Evolutionary conservation across 1,140 invertebrate genomes (phyloP).

Genomic region (Aphelenchoides besseyi): DNA sequence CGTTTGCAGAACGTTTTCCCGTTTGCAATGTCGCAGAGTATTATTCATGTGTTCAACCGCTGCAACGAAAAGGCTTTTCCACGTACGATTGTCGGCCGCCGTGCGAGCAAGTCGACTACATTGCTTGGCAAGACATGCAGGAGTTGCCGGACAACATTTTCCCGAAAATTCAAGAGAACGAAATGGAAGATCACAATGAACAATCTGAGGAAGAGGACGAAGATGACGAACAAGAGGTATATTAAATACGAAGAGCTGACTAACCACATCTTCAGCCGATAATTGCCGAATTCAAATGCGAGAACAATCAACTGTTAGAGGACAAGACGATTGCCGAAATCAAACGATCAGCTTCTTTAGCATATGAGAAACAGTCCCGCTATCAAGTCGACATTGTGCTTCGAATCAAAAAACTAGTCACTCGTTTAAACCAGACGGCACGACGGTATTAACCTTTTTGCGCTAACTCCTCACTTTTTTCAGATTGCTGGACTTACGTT

Average conservation of each 20-base stretch:
- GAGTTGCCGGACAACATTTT: constrained; percentile 56
- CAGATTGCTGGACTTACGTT: constrained; percentile 48
- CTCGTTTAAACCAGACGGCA: constrained; percentile 40
- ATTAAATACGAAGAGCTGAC: constrained; percentile 37
- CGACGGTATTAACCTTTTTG: constrained; percentile 28
- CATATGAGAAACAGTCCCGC: constrained; percentile 59
- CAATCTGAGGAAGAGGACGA: constrained; percentile 50
- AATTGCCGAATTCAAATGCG: constrained; percentile 33
- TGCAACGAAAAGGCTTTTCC: constrained; percentile 40
- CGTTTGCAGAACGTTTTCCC: constrained; percentile 23
- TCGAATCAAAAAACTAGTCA: constrained; percentile 55
- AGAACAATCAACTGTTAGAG: constrained; percentile 51
- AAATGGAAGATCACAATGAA: constrained; percentile 14
- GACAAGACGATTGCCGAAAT: constrained; percentile 48
- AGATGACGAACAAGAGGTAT: constrained; percentile 48
- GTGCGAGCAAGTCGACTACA: constrained; percentile 60
- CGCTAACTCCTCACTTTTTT: constrained; percentile 4
- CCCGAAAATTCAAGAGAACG: constrained; percentile 54
- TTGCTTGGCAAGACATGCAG: constrained; percentile 62
- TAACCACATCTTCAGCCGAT: too few species aligned
- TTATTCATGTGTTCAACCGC: constrained; percentile 51
- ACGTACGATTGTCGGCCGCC: constrained; percentile 48
- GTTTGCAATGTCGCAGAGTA: constrained; percentile 58
- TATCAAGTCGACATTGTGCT: constrained; percentile 61
- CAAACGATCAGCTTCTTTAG: constrained; percentile 53